These are phyloP conservation scores for Orthosia gracilis DNA, from an alignment of 2,888 invertebrate genomes.

Conservation along the genomic window DNA sequence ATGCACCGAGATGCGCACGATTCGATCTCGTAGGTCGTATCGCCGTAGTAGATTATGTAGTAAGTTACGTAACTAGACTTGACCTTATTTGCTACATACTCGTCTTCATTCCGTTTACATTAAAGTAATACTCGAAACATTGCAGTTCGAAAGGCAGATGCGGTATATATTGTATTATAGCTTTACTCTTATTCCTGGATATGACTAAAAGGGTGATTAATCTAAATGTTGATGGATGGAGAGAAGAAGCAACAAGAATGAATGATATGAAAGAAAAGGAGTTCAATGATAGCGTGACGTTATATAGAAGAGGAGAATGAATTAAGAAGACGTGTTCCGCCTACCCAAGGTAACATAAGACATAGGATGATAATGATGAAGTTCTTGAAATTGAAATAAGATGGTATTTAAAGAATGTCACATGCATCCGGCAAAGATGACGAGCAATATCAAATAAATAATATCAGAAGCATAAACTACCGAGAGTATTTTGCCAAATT, in stretches of 20 bases:
- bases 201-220: background rate
- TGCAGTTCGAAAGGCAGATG: slow-evolving; percentile 52
- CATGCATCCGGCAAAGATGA: background rate
- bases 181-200: background rate
- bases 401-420: background rate
- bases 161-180: slow-evolving; percentile 23
- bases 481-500: background rate
- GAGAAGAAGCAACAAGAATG: too few species aligned
- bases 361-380: background rate
- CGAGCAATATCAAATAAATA: background rate
- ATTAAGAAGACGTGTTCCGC: background rate
- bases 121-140: slow-evolving; percentile 54
- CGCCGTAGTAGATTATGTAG: slow-evolving; percentile 54
- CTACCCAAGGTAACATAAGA: background rate
- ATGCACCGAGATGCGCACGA: slow-evolving; percentile 73
- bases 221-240: background rate
- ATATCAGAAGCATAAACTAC: too few species aligned
- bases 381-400: background rate
- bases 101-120: slow-evolving; percentile 69
- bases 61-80: slow-evolving; percentile 62
- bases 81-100: slow-evolving; percentile 70
- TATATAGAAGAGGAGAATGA: too few species aligned
- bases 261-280: too few species aligned
- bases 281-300: too few species aligned
- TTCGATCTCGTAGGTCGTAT: slow-evolving; percentile 63